Conservation (phyloP, 1,140 invertebrate species). For the Drosophila equinoxialis region DNA sequence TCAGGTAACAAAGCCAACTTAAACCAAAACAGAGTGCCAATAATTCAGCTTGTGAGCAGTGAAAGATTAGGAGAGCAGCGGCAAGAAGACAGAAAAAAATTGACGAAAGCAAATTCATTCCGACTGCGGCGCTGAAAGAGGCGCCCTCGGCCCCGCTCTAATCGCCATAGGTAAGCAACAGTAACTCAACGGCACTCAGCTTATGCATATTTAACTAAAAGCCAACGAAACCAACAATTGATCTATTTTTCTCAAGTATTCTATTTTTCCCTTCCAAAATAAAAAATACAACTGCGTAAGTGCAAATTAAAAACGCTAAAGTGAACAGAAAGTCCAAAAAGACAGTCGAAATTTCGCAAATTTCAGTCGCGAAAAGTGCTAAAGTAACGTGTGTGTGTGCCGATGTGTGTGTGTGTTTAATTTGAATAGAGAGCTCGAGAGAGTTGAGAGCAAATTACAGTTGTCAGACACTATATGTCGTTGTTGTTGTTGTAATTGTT, state of each 20-base stretch:
- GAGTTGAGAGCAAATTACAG: conserved; percentile 14
- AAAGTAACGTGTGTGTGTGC: conserved; percentile 58
- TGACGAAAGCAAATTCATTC: conserved; percentile 20
- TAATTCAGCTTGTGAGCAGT: conserved; percentile 12
- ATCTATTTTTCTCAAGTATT: conserved; percentile 78
- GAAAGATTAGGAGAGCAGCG: conserved; percentile 1
- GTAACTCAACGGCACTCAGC: conserved; percentile 33
- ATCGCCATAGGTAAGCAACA: conserved; percentile 65
- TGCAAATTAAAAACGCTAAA: conserved; percentile 33
- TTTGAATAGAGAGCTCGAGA: conserved; percentile 29
- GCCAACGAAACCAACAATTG: conserved; percentile 61
- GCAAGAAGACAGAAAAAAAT: conserved; percentile 9
- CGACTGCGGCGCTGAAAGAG: conserved; percentile 26
- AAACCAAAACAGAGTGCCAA: conserved; percentile 1
- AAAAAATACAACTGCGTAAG: conserved; percentile 35
- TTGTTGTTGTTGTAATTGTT: conserved; percentile 50
- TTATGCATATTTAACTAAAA: conserved; percentile 52
- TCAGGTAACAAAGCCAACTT: conserved; percentile 13
- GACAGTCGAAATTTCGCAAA: conserved; percentile 54
- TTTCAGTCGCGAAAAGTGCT: conserved; percentile 76
- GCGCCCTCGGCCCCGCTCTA: conserved; percentile 29
- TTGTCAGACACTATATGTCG: conserved; percentile 15
- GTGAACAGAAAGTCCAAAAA: conserved; percentile 36
- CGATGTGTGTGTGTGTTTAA: conserved; percentile 49
- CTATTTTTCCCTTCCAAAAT: conserved; percentile 77